Percentiles rank a stretch among this genome's conserved stretches.
Evolutionary conservation across 1,140 invertebrate species (phyloP).

Genomic region (Ips typographus): DNA sequence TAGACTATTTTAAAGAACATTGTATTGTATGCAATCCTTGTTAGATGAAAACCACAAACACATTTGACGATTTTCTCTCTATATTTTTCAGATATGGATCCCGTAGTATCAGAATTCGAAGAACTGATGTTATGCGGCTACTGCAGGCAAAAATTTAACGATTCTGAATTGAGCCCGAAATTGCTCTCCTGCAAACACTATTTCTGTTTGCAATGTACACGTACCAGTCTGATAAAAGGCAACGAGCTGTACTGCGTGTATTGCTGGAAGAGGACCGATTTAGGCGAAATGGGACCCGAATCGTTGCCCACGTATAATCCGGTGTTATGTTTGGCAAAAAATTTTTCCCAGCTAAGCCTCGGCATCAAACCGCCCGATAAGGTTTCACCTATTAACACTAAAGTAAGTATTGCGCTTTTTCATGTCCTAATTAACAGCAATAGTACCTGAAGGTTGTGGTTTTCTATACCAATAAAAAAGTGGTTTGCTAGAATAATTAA

Average conservation of each 20-base stretch:
- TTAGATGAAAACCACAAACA: too few species aligned
- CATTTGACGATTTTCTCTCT: not conserved
- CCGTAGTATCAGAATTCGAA: constrained; percentile 59
- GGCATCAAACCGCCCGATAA: constrained; percentile 53
- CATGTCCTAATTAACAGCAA: too few species aligned
- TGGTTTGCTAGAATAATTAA: too few species aligned
- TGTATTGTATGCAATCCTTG: too few species aligned
- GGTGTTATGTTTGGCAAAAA: constrained; percentile 63
- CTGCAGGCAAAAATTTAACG: constrained; percentile 49
- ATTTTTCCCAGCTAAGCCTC: constrained; percentile 60
- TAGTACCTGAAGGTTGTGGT: too few species aligned
- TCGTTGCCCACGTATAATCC: constrained; percentile 66
- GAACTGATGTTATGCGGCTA: constrained; percentile 41
- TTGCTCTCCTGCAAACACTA: constrained; percentile 74
- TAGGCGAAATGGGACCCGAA: constrained; percentile 63
- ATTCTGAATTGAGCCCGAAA: constrained; percentile 68
- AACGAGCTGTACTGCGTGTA: constrained; percentile 67
- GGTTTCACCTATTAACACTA: constrained; percentile 18
- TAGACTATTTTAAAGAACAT: too few species aligned
- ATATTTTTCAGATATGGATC: constrained; percentile 53
- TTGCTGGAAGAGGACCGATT: constrained; percentile 67
- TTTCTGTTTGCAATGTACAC: constrained; percentile 73
- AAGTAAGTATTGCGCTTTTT: constrained; percentile 12
- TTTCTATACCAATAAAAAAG: too few species aligned
- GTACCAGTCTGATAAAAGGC: constrained; percentile 63